phyloP scores from a whole-genome alignment of 2,113 vertebrate genomes.

The Sterna hirundo region DNA sequence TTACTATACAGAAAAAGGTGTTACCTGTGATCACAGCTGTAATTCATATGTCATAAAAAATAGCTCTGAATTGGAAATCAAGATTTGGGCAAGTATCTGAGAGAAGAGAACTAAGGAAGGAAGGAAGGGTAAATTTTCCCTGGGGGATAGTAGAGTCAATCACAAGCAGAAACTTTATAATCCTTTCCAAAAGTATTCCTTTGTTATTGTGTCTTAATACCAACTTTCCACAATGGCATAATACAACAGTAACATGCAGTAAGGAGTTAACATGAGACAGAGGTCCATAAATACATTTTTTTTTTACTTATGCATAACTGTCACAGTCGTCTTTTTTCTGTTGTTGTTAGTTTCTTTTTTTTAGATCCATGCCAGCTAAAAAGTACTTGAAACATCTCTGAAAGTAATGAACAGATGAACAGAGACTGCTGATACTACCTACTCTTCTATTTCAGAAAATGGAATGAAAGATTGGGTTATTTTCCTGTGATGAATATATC shows the following conservation, averaged over 20 bases:
- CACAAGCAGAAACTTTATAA: not conserved
- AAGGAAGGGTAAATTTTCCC: not conserved
- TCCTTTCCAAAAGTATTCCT: not conserved
- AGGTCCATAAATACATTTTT: not conserved
- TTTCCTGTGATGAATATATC: not conserved
- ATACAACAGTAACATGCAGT: not conserved
- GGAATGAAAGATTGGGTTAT: not conserved
- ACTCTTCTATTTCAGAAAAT: not conserved
- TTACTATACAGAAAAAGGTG: not conserved
- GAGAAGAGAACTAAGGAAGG: not conserved
- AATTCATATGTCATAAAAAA: not conserved
- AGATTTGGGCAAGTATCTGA: not conserved
- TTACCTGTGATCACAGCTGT: not conserved
- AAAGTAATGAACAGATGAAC: not conserved
- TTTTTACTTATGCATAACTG: not conserved
- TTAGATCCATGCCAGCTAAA: not conserved
- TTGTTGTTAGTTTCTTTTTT: not conserved
- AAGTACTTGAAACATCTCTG: not conserved
- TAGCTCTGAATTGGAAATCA: not conserved
- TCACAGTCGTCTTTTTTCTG: not conserved
- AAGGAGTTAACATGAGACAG: not conserved
- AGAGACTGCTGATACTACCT: not conserved
- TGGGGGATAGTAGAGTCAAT: not conserved
- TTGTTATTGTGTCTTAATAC: not conserved
- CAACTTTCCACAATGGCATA: not conserved